Evolutionary conservation across 2,797 vertebrate genomes (phyloP).

Genomic region (Glyptemys insculpta): DNA sequence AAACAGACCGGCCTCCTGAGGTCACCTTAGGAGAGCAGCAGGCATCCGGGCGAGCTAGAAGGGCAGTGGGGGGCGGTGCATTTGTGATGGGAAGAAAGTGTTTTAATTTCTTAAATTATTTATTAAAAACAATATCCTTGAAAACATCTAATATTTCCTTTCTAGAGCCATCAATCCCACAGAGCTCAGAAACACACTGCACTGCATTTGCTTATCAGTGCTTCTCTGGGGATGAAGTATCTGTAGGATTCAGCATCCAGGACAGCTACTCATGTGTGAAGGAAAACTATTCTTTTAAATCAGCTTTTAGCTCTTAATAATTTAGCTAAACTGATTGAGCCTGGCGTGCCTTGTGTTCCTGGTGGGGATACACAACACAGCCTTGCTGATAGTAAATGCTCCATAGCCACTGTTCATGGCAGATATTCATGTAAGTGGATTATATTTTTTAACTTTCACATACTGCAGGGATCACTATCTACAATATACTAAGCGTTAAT

Average conservation of each 20-base stretch:
- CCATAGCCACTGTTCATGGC: not conserved
- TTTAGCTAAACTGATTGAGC: not conserved
- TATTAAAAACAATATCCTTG: not conserved
- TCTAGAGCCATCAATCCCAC: not conserved
- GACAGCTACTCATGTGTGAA: not conserved
- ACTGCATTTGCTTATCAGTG: not conserved
- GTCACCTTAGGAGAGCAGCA: not conserved
- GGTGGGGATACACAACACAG: rapidly evolving
- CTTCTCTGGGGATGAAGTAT: not conserved
- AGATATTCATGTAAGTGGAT: not conserved
- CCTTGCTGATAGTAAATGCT: not conserved
- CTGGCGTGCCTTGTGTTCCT: not conserved
- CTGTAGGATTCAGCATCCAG: not conserved
- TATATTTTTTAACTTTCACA: not conserved
- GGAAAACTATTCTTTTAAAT: not conserved
- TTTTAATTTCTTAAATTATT: not conserved
- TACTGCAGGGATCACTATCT: not conserved
- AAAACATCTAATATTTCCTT: not conserved
- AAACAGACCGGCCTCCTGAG: not conserved
- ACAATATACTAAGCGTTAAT: not conserved
- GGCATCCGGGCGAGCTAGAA: not conserved
- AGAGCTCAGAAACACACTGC: not conserved
- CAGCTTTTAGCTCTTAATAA: not conserved
- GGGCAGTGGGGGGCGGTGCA: no score
- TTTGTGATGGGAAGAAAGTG: not conserved